phyloP scores from a whole-genome alignment of 1,140 invertebrate genomes.

The Leptopilina clavipes region DNA sequence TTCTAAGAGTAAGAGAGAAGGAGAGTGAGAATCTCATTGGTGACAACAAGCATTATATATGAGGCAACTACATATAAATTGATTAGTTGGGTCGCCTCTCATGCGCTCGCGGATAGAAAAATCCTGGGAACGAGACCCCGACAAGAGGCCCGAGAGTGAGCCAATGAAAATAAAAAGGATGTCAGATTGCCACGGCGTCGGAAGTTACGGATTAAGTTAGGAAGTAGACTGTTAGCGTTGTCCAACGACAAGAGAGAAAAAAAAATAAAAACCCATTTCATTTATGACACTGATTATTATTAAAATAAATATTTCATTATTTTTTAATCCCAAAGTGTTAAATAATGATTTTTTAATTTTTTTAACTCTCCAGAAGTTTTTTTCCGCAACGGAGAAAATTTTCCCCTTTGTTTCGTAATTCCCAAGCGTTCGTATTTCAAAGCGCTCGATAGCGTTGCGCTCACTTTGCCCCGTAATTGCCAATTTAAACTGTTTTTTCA shows the following conservation, averaged over 20 bases:
- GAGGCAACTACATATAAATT: constrained; percentile 72
- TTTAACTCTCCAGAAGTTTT: too few species aligned
- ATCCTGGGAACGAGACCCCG: constrained; percentile 74
- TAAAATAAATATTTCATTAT: too few species aligned
- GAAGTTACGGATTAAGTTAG: constrained; percentile 76
- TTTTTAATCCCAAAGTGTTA: too few species aligned
- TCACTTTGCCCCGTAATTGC: too few species aligned
- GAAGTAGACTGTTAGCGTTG: constrained; percentile 74
- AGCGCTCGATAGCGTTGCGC: too few species aligned
- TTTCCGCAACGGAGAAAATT: too few species aligned
- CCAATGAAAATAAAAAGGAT: constrained; percentile 76
- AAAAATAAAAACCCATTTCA: neutral
- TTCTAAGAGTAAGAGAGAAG: constrained; percentile 39
- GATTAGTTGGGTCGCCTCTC: constrained; percentile 68
- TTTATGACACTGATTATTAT: neutral
- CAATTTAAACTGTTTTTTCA: too few species aligned
- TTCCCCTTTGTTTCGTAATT: too few species aligned
- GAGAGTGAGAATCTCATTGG: constrained; percentile 51
- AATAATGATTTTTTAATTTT: too few species aligned
- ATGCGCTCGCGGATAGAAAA: constrained; percentile 71
- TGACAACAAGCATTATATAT: constrained; percentile 59
- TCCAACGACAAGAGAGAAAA: constrained; percentile 54
- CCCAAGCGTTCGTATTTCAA: too few species aligned
- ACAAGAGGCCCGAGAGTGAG: constrained; percentile 61
- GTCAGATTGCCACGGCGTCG: constrained; percentile 75